Base-by-base conservation (phyloP, 2,888 invertebrate species). In the Heliconius sara region DNA sequence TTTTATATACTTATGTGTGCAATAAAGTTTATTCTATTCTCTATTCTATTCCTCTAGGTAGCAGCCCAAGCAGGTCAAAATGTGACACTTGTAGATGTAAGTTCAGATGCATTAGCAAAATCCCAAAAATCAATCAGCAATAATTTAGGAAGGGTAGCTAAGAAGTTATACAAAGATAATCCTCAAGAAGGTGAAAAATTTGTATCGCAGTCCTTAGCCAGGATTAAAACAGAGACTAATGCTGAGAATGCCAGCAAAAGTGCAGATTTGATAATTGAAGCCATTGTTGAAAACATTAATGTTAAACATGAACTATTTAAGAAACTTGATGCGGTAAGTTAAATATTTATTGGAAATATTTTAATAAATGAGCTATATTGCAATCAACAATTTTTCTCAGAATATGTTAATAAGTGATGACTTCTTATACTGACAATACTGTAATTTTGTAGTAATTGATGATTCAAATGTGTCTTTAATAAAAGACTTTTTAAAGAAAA, bases 21-120 rank as follows among this genome's bases (percentile, higher is more conserved):
- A 27, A 27, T 27, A 27, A 27, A 27, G 27, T 27, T 27, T 27
- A 27, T 27, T 27, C 27, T 27, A 27, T 27, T 27, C 27, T 27
- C 27, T 27, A 27, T 27, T 27, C 27, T 27, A 82, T 77, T 83
- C 13, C 96, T 96, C 96, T 82, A 98, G 98, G 97, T 98, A 74
- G 97, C 98, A 82, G 98, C 98, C 30, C 97, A 97, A 92, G 96
- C 97, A 60, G 98, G 98, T 27, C 97, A 98, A 87, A 96, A 96
- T 88, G 98, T 98, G 13, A 97, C 96, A 3, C 92, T 99, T 43
- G 97, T 98, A 3, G 99, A 99, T 90, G 95, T 97, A 43, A 97
- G 96, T 83, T 94, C 96, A 1, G 96, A 97, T 63, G 95, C 97
- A 10, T 92, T 98, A 16, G 95, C 96, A 71, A 98, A 98, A 89